Evolutionary conservation across 1,140 invertebrate genomes (phyloP).

Genomic region (Cataglyphis hispanica): DNA sequence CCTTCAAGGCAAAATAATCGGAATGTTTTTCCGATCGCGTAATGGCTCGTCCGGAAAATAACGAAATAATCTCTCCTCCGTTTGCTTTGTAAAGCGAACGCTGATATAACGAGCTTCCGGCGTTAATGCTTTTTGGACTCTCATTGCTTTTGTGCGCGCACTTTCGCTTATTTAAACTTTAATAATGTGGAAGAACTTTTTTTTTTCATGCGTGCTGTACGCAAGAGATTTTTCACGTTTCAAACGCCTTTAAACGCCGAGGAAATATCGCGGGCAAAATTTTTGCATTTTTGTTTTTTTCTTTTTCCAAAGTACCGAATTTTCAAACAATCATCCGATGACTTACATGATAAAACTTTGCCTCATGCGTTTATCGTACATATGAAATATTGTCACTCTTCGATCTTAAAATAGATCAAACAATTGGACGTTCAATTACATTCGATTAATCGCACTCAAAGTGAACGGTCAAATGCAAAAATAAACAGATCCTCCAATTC

Average conservation of each 20-base stretch:
- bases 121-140: no score
- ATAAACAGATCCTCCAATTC: not conserved
- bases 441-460: slow-evolving; percentile 2
- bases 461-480: not conserved
- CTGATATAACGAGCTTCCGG: not conserved
- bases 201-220: not conserved
- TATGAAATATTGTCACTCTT: not conserved
- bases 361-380: not conserved
- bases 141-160: not conserved
- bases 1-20: not conserved
- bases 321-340: not conserved
- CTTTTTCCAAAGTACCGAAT: not conserved
- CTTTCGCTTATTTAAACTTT: not conserved
- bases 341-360: not conserved
- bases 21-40: not conserved
- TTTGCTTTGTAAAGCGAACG: slow-evolving; percentile 4
- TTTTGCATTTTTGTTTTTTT: not conserved
- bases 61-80: not conserved
- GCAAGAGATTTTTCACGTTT: not conserved
- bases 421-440: slow-evolving; percentile 32
- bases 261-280: not conserved
- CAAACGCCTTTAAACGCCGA: not conserved
- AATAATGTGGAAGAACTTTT: not conserved
- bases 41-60: not conserved
- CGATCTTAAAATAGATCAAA: slow-evolving; percentile 13